These are phyloP conservation scores for Sphaeramia orbicularis DNA, from an alignment of 2,797 vertebrate species.

Conservation along the genomic window DNA sequence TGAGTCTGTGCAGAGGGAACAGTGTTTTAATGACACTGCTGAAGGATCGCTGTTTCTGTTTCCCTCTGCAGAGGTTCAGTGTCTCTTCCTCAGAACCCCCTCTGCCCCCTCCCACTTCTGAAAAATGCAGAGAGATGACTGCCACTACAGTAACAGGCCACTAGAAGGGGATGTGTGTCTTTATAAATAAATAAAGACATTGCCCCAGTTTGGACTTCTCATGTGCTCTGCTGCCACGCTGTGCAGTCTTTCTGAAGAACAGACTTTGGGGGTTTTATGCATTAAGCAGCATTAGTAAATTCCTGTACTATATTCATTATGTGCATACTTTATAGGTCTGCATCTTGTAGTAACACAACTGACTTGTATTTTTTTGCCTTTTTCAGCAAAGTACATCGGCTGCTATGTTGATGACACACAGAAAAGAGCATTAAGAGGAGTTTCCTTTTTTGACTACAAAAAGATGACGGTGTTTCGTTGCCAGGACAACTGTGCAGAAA, in stretches of 20 bases:
- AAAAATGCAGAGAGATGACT: slow-evolving; percentile 65
- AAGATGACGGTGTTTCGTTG: slow-evolving; percentile 99
- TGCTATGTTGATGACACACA: slow-evolving; percentile 93
- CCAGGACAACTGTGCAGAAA: slow-evolving; percentile 99
- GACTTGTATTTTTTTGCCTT: slow-evolving; percentile 11
- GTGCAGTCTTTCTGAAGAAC: slow-evolving; percentile 12
- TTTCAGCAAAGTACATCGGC: slow-evolving; percentile 93
- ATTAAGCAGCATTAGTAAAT: background rate
- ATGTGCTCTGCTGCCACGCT: slow-evolving; percentile 34
- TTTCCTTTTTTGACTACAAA: slow-evolving; percentile 99
- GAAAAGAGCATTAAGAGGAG: slow-evolving; percentile 91
- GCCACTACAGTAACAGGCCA: slow-evolving; percentile 75
- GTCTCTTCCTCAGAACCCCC: background rate
- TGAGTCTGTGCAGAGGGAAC: slow-evolving; percentile 18
- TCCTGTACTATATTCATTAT: background rate
- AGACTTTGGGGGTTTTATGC: background rate
- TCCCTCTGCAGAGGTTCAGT: slow-evolving; percentile 56
- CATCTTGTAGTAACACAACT: background rate
- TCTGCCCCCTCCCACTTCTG: slow-evolving; percentile 46
- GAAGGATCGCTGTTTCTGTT: slow-evolving; percentile 35
- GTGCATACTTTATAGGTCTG: background rate
- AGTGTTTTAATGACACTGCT: slow-evolving; percentile 42
- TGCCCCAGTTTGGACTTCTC: slow-evolving; percentile 71
- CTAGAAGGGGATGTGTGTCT: slow-evolving; percentile 79
- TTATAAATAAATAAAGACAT: slow-evolving; percentile 79